A percentile compares a stretch with the other conserved stretches of the same genome.
These are phyloP conservation scores for Bradysia coprophila DNA, from an alignment of 1,140 invertebrate species.

Conservation along the genomic window DNA sequence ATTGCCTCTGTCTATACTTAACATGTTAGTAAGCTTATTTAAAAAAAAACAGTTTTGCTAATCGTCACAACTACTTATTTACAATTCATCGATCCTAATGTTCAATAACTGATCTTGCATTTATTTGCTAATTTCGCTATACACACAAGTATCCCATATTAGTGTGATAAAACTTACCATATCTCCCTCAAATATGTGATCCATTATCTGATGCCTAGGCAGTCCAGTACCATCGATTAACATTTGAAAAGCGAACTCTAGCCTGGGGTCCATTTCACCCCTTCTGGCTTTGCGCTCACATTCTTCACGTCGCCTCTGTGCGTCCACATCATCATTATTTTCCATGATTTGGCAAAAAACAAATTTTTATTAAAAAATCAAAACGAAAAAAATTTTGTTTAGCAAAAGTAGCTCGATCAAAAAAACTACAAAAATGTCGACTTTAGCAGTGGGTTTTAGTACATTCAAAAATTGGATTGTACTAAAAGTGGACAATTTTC, in stretches of 20 bases:
- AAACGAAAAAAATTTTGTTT: neutral
- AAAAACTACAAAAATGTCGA: neutral
- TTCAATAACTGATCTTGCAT: constrained; percentile 1
- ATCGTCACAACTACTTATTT: no score
- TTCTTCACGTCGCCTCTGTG: constrained; percentile 68
- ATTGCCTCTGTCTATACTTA: no score
- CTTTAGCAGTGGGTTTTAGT: no score
- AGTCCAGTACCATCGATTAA: constrained; percentile 64
- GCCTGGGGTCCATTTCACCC: constrained; percentile 72
- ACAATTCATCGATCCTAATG: neutral
- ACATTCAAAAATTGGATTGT: neutral
- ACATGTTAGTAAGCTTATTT: no score
- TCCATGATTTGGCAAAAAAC: neutral
- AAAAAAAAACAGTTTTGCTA: no score
- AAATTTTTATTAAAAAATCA: neutral
- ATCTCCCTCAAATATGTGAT: constrained; percentile 72
- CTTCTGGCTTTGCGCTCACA: constrained; percentile 70
- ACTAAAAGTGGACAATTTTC: neutral
- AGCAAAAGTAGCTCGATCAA: no score
- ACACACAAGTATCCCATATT: no score
- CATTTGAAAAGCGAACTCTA: constrained; percentile 76
- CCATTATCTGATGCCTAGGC: constrained; percentile 65
- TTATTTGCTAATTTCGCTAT: neutral
- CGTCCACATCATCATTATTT: constrained; percentile 12
- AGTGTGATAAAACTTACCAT: no score